phyloP scores from a whole-genome alignment of 2,888 invertebrate genomes.

The Aromia moschata region DNA sequence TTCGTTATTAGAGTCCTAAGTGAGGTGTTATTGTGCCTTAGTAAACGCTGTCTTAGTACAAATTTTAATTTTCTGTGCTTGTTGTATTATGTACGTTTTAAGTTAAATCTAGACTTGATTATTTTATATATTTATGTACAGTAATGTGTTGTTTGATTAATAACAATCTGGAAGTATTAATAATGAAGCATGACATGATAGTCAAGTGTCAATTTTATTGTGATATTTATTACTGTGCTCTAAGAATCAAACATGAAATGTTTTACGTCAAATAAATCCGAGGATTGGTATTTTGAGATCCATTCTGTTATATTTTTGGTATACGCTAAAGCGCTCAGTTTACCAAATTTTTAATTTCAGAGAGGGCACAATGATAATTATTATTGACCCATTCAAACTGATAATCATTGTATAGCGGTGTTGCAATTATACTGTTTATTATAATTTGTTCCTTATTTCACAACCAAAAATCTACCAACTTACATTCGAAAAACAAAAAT shows the following conservation, averaged over 20 bases:
- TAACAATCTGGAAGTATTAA: slow-evolving; percentile 10
- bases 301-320: background rate
- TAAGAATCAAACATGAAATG: background rate
- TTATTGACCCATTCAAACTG: background rate
- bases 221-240: slow-evolving; percentile 18
- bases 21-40: slow-evolving; percentile 25
- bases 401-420: slow-evolving; percentile 9
- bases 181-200: slow-evolving; percentile 12
- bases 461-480: too few relatives aligned
- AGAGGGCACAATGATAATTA: slow-evolving; percentile 4
- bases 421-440: slow-evolving; percentile 13
- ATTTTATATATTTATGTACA: slow-evolving; percentile 20
- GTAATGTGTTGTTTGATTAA: slow-evolving; percentile 10
- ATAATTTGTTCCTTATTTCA: slow-evolving; percentile 3
- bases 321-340: background rate
- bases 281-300: background rate
- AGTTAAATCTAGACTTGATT: slow-evolving; percentile 20
- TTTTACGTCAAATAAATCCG: background rate
- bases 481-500: too few relatives aligned
- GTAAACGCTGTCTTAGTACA: slow-evolving; percentile 32
- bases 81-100: slow-evolving; percentile 22
- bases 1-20: slow-evolving; percentile 10
- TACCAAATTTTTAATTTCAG: background rate
- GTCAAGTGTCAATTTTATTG: slow-evolving; percentile 17
- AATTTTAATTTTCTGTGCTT: slow-evolving; percentile 29